These are phyloP conservation scores for Tetramorium parvispinum DNA, from an alignment of 1,140 invertebrate species.

Conservation along the genomic window DNA sequence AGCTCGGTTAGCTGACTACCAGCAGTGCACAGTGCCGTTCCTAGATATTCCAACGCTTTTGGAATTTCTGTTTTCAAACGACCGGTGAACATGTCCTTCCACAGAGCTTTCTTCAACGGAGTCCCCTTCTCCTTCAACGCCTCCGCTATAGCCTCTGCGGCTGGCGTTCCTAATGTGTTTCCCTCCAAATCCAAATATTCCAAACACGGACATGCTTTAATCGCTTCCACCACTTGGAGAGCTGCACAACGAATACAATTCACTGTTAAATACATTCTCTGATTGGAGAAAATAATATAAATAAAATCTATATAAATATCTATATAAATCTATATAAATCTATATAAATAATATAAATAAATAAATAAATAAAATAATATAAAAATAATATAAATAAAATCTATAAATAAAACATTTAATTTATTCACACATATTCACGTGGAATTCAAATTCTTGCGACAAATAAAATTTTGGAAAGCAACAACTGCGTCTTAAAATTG, in stretches of 20 bases:
- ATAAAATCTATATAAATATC: no score
- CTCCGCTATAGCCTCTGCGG: conserved; percentile 93
- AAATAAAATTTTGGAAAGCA: conserved; percentile 8
- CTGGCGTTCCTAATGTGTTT: conserved; percentile 96
- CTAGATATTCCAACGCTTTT: conserved; percentile 92
- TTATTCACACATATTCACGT: conserved; percentile 16
- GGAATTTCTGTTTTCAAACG: conserved; percentile 98
- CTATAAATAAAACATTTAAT: conserved; percentile 44
- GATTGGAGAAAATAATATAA: conserved; percentile 6
- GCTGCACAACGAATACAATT: conserved; percentile 84
- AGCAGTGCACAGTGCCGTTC: conserved; percentile 92
- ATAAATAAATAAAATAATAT: conserved; percentile 51
- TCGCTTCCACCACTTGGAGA: conserved; percentile 88
- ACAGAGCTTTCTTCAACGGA: conserved; percentile 93
- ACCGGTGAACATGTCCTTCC: conserved; percentile 99
- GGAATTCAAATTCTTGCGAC: neutral
- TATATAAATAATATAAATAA: conserved; percentile 8
- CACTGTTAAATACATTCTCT: neutral
- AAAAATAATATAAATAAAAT: neutral
- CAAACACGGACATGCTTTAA: conserved; percentile 87
- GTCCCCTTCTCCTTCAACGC: conserved; percentile 91
- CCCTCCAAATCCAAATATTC: conserved; percentile 94
- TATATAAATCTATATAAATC: no score
- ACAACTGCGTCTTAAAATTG: neutral
- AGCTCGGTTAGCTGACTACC: conserved; percentile 93